Conservation (phyloP, 37 sponge, comb jelly and placozoan genomes). For the Theonella swinhoei region DNA sequence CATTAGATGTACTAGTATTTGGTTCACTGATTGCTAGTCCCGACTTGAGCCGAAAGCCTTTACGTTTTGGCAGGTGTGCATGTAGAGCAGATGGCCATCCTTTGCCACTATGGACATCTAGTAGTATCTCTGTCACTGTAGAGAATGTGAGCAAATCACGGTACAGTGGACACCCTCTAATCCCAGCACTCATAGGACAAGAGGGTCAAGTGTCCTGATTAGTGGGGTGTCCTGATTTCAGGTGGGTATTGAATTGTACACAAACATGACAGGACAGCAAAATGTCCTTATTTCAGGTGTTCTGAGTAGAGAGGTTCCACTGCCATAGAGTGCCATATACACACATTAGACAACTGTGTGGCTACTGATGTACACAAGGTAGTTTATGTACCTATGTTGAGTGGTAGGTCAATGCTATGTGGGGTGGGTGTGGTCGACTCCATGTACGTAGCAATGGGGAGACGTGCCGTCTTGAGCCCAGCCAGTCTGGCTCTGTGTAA, state of each 20-base stretch:
- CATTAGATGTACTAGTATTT: too few species aligned
- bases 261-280: too few species aligned
- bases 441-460: slow-evolving; percentile 7
- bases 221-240: too few species aligned
- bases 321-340: too few species aligned
- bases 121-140: slow-evolving; percentile 7
- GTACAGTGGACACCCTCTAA: too few species aligned
- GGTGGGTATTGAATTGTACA: too few species aligned
- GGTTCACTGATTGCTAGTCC: too few species aligned
- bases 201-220: too few species aligned
- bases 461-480: slow-evolving; percentile 6
- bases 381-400: slow-evolving; percentile 1
- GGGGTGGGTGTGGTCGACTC: neutral
- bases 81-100: neutral
- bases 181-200: too few species aligned
- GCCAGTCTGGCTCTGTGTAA: neutral
- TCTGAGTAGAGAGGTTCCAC: too few species aligned
- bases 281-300: too few species aligned
- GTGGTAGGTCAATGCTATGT: neutral
- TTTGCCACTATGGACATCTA: neutral
- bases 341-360: too few species aligned
- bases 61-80: slow-evolving; percentile 7
- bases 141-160: neutral
- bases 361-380: neutral
- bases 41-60: neutral